Base-by-base conservation (phyloP, 64 coral and sea anemone genomes). In the Montipora foliosa region DNA sequence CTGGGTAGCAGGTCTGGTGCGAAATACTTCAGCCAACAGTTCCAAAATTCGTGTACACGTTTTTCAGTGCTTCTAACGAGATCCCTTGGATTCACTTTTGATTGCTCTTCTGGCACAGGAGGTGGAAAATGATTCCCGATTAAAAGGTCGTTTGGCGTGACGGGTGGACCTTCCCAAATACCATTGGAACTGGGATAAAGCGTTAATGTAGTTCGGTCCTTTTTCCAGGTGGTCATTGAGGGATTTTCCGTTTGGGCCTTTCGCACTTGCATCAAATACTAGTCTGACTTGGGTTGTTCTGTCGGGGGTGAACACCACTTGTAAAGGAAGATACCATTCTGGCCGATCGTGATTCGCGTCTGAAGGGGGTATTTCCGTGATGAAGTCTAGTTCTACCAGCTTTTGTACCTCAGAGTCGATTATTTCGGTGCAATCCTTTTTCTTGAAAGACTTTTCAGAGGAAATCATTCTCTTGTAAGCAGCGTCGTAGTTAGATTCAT, bases 201-300 rank as follows among this genome's bases (percentile, higher is more conserved):
- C n/a, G n/a, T n/a, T 87, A 67, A 69, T 87, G 45, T 87, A 87
- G 67, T 87, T 87, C 2, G 60, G 60, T 64, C 60, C 4, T 64
- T 64, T 64, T 64, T 64, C 4, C 8, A 64, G 60, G 60, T 64
- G 20, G 83, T 87, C 83, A 72, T 87, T 87, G 8, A 87, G 60
- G 3, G 83, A 87, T 16, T 58, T n/a, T 7, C 83, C 83, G 68
- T 87, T 45, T 20, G 51, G 83, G 21, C 83, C 60, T 72, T 87
- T 72, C 19, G 61, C 17, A 29, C 58, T 67, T 37, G 87, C 68
- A 55, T 88, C 87, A 45, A 88, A 75, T 24, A 53, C 37, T 49
- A 64, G 87, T 12, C 87, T 44, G 10, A 55, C 73, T 75, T 88
- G 46, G 20, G 67, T 88, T 22, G 70, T 29, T 88, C 47, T 74